Evolutionary conservation across 2,888 invertebrate genomes (phyloP).

Genomic region (Drosophila emarginata): DNA sequence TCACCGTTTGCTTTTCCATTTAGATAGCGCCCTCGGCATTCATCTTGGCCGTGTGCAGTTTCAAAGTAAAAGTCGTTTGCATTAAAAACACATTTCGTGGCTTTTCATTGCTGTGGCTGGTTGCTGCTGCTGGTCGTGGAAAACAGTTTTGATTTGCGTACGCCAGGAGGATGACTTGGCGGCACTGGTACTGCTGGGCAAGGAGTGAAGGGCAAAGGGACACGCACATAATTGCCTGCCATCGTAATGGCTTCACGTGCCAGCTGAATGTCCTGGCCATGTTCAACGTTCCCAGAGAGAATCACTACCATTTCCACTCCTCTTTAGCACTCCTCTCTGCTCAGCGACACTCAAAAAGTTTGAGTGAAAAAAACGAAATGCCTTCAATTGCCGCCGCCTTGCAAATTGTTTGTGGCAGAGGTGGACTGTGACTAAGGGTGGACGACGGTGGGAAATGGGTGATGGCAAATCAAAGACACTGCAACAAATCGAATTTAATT

Average conservation of each 20-base stretch:
- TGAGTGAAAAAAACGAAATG: constrained; percentile 4
- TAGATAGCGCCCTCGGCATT: constrained; percentile 49
- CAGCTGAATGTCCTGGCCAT: constrained; percentile 37
- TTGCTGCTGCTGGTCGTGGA: constrained; percentile 23
- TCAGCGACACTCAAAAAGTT: constrained; percentile 6
- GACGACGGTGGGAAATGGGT: neutral
- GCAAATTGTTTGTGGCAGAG: constrained; percentile 7
- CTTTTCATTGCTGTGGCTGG: constrained; percentile 39
- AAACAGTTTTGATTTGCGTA: constrained; percentile 40
- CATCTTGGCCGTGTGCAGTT: constrained; percentile 70
- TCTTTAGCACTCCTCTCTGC: constrained; percentile 31
- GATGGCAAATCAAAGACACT: constrained; percentile 60
- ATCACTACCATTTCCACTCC: constrained; percentile 1
- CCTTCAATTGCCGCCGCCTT: constrained; percentile 12
- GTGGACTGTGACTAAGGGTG: too few species aligned
- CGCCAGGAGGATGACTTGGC: neutral
- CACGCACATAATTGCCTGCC: constrained; percentile 76
- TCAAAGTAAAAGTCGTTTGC: constrained; percentile 62
- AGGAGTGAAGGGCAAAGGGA: constrained; percentile 52
- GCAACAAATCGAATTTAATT: constrained; percentile 72
- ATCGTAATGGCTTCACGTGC: constrained; percentile 72
- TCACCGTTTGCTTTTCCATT: neutral
- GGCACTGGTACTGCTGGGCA: constrained; percentile 8
- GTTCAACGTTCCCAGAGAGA: constrained; percentile 7
- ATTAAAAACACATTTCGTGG: constrained; percentile 72